A percentile compares a stretch with the other conserved stretches of the same genome.
Evolutionary conservation across 2,797 vertebrate genomes (phyloP).

Genomic region (Phaenicophaeus curvirostris): DNA sequence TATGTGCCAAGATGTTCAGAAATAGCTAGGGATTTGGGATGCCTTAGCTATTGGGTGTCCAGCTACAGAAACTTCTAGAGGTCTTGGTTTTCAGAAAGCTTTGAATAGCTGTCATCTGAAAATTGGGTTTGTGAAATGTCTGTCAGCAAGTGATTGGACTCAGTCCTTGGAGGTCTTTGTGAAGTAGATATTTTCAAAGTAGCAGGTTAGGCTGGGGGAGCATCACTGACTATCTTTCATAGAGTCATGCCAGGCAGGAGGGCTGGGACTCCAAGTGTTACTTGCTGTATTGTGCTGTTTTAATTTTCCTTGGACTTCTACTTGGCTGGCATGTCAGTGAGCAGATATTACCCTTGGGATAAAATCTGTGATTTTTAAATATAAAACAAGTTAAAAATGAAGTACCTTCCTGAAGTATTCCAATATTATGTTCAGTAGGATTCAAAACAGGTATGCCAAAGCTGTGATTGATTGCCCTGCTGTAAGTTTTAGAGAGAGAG

Average conservation of each 20-base stretch:
- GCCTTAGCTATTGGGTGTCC: slow-evolving; percentile 43
- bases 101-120: background rate
- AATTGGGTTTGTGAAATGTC: background rate
- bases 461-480: background rate
- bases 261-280: background rate
- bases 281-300: background rate
- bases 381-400: background rate
- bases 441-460: background rate
- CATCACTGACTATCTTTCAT: background rate
- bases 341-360: background rate
- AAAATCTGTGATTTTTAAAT: background rate
- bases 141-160: background rate
- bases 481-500: background rate
- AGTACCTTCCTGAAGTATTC: background rate
- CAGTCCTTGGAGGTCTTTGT: background rate
- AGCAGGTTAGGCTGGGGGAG: background rate
- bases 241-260: background rate
- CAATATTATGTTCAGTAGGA: background rate
- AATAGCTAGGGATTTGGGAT: slow-evolving; percentile 46
- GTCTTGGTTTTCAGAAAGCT: slow-evolving; percentile 46
- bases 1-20: slow-evolving; percentile 53
- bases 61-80: slow-evolving; percentile 27
- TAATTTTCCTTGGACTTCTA: background rate
- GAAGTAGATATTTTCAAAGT: background rate
- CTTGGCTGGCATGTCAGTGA: background rate